A percentile compares a stretch with the other conserved stretches of the same genome.
phyloP scores from a whole-genome alignment of 2,888 invertebrate genomes.

The Eupithecia exiguata region DNA sequence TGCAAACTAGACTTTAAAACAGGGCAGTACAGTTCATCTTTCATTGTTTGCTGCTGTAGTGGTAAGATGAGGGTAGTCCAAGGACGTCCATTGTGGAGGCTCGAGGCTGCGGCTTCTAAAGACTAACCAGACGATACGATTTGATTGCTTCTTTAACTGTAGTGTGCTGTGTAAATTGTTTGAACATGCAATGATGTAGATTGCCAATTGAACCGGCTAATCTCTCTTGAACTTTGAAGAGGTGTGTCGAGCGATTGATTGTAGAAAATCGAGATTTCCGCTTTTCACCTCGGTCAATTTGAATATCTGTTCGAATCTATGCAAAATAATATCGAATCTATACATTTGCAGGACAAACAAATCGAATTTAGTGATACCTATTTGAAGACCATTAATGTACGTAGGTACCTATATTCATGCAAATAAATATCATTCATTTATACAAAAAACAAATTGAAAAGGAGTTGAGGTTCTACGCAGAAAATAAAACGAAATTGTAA shows the following conservation, averaged over 20 bases:
- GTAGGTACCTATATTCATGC: too few relatives aligned
- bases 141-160: neutral
- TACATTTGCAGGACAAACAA: too few relatives aligned
- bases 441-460: too few relatives aligned
- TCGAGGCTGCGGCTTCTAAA: slow-evolving; percentile 51
- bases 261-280: neutral
- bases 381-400: too few relatives aligned
- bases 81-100: slow-evolving; percentile 75
- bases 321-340: neutral
- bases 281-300: neutral
- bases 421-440: too few relatives aligned
- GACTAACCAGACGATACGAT: neutral
- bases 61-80: slow-evolving; percentile 68
- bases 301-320: neutral
- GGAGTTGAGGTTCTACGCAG: neutral
- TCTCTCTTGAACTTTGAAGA: neutral
- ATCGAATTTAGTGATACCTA: too few relatives aligned
- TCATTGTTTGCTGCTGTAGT: slow-evolving; percentile 34
- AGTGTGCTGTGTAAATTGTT: neutral
- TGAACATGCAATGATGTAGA: neutral
- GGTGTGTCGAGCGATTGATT: neutral
- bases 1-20: slow-evolving; percentile 40
- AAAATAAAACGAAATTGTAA: neutral
- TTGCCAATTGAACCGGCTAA: neutral
- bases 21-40: slow-evolving; percentile 48